Conservation (phyloP, 1,140 invertebrate species). For the Atta cephalotes region DNA sequence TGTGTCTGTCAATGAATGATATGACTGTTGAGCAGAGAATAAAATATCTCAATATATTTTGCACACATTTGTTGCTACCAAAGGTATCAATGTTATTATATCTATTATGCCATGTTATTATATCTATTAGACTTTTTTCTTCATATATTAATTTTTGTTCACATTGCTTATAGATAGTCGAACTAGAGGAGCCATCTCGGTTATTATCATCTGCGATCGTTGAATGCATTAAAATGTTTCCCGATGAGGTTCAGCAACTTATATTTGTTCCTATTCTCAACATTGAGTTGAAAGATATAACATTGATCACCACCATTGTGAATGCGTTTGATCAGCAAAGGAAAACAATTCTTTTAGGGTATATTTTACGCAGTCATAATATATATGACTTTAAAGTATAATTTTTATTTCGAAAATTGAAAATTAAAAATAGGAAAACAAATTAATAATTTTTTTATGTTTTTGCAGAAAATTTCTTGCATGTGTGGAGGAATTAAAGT, state of each 20-base stretch:
- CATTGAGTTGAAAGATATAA: slow-evolving; percentile 73
- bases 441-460: slow-evolving; percentile 36
- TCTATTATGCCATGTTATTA: background rate
- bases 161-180: slow-evolving; percentile 71
- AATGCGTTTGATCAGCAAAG: slow-evolving; percentile 61
- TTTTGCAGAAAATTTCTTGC: slow-evolving; percentile 74
- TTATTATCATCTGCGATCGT: slow-evolving; percentile 64
- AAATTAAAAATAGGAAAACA: background rate
- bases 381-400: background rate
- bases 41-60: slow-evolving; percentile 68
- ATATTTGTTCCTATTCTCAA: slow-evolving; percentile 76
- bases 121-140: background rate
- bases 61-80: slow-evolving; percentile 72
- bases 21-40: slow-evolving; percentile 66
- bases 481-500: slow-evolving; percentile 70
- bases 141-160: background rate
- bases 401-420: background rate
- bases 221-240: slow-evolving; percentile 74
- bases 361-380: slow-evolving; percentile 44
- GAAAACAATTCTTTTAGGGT: slow-evolving; percentile 71
- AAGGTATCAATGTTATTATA: slow-evolving; percentile 65
- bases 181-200: slow-evolving; percentile 73
- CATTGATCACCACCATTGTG: slow-evolving; percentile 67
- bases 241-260: slow-evolving; percentile 76
- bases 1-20: slow-evolving; percentile 72